Evolutionary conservation across 2,888 invertebrate species (phyloP), one percentile per base, ranked within the genome.

Genomic region (Hydrotaea cyrtoneurina): DNA sequence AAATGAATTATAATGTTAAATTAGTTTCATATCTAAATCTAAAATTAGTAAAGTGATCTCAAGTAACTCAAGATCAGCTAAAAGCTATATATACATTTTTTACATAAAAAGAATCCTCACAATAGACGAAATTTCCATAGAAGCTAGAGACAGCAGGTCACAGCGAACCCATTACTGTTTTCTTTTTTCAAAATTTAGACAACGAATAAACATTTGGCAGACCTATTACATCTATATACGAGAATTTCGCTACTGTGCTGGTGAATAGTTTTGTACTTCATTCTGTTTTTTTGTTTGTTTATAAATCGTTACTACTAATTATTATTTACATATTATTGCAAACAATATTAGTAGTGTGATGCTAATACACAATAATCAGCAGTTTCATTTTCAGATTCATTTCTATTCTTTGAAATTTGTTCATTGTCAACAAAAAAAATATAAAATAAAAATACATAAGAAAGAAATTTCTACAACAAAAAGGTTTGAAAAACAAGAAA

Each of bases 291-390:
- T 36, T 74, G 26, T 73, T 19, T 50, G 0, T 46, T 23, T 7
- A 43, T 36, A 69, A 53, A 50, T 80, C 69, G 43, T 62, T 83
- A 71, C 83, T 80, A 78, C 83, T 80, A 78, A 74, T 78, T 80
- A 80, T 80, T 46, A 74, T 78, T 80, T 80, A 80, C 76, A 76
- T 76, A 17, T 19, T 19, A 74, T 17, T 36, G 80, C 80, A 83
- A 83, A 83, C 74, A 73, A 80, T 80, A 80, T 74, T 83, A 78
- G 69, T 0, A 7, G 73, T 72, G 36, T 59, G 17, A 53, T 19
- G 21, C 39, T 13, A 53, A 31, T 55, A 62, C 62, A 83, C 62
- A 83, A 72, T 36, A 59, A 64, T 53, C 17, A 39, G 59, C 19
- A 57, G n/a, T 15, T 73, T 66, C 0, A 69, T 80, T 50, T 53